phyloP scores from a whole-genome alignment of 2,113 vertebrate genomes.

The Dendropsophus ebraccatus region DNA sequence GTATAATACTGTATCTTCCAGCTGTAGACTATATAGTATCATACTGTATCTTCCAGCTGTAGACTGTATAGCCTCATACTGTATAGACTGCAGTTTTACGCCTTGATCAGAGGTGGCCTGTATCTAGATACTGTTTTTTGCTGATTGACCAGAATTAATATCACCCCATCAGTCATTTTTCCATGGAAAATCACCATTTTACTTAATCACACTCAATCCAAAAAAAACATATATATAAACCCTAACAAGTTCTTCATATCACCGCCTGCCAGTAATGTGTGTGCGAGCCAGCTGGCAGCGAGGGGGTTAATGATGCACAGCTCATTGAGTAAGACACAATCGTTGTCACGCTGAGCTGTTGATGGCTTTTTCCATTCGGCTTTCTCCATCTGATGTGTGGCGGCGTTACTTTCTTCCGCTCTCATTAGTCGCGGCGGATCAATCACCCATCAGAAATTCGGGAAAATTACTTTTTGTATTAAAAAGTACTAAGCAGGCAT shows the following conservation, averaged over 20 bases:
- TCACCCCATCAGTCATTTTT: neutral
- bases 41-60: no score
- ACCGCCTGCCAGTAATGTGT: neutral
- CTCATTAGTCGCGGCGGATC: constrained; percentile 41
- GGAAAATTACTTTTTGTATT: neutral
- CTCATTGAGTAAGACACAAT: constrained; percentile 27
- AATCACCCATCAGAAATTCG: neutral
- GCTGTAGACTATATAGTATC: no score
- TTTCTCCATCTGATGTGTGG: neutral
- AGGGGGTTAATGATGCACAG: constrained; percentile 20
- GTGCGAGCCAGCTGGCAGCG: neutral
- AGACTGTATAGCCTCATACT: no score
- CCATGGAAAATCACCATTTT: neutral
- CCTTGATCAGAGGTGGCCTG: neutral
- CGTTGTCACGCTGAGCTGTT: constrained; percentile 1
- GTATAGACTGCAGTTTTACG: no score
- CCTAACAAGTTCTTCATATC: neutral
- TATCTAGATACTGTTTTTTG: neutral
- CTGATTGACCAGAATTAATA: neutral
- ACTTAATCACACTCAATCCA: neutral
- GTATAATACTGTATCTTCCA: no score
- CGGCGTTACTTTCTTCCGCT: neutral
- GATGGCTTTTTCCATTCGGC: constrained; percentile 6
- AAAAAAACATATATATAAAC: neutral
- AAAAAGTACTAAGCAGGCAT: neutral